Evolutionary conservation across 2,113 vertebrate genomes (phyloP), one percentile per base, ranked within the genome.

Genomic region (Passer domesticus): DNA sequence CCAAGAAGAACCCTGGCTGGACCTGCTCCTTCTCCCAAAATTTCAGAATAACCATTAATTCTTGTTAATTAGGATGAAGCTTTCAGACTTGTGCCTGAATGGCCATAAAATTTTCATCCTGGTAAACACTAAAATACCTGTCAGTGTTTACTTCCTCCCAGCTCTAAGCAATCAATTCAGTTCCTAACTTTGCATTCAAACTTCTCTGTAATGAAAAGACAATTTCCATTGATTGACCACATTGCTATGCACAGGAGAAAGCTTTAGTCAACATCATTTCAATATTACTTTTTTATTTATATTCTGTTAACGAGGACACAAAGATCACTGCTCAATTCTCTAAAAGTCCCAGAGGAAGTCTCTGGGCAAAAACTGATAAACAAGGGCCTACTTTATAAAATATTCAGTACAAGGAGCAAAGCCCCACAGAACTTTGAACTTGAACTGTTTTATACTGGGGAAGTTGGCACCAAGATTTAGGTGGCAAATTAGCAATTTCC

Each of bases 201-300:
- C 78, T 83, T 58, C 86, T 70, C 16, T 50, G 44, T 39, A 92
- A 97, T 35, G 52, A 94, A 75, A 91, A 94, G 33, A 63, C 73
- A 80, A 70, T 83, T 44, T 15, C 55, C 50, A 76, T 83, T 28
- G 47, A 82, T 92, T 89, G 82, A 60, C 8, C 33, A 9, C 31
- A 53, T 53, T 22, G 75, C 66, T 92, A 85, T 25, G 69, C 55
- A 95, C 79, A 72, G 84, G 81, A 97, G 52, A 85, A 92, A 94
- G 76, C 49, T 83, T 93, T 23, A 74, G 58, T 77, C 86, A 97
- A 92, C 74, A 83, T 19, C 15, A 93, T 64, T 85, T 88, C 62
- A 58, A 50, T 87, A 55, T 28, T 81, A 74, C 70, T 46, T 90
- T 89, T 60, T 95, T 76, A 83, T 88, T 97, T 87, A 70, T 56